phyloP scores from a whole-genome alignment of 2,113 vertebrate species.

The Sylvilagus bachmani region DNA sequence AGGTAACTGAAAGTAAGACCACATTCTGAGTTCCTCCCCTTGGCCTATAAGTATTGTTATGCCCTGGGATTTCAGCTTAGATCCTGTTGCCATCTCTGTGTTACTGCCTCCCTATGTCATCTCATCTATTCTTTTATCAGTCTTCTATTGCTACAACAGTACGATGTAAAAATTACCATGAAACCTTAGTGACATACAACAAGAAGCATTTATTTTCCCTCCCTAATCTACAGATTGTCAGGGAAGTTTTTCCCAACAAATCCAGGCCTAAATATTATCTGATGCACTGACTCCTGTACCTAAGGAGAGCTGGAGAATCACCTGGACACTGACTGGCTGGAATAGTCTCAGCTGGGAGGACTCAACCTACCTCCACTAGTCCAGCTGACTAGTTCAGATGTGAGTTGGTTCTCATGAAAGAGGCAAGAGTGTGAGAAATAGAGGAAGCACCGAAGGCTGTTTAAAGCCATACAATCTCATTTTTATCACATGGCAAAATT shows the following conservation, averaged over 20 bases:
- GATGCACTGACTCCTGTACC: not conserved
- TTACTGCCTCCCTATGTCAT: not conserved
- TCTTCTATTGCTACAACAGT: not conserved
- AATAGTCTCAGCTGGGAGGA: not conserved
- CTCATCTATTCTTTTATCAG: not conserved
- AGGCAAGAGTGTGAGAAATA: not conserved
- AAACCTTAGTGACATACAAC: not conserved
- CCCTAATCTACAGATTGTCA: not conserved
- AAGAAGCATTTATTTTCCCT: constrained; percentile 2
- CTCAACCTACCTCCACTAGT: not conserved
- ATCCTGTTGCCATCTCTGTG: not conserved
- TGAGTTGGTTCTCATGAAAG: not conserved
- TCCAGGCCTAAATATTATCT: not conserved
- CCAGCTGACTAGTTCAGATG: not conserved
- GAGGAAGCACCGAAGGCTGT: not conserved
- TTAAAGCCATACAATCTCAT: not conserved
- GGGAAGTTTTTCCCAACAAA: not conserved
- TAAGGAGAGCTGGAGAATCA: not conserved
- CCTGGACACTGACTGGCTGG: not conserved
- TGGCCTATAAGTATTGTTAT: not conserved
- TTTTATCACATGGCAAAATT: not conserved
- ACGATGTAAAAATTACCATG: not conserved
- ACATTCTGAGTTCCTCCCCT: not conserved
- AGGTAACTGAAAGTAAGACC: not conserved
- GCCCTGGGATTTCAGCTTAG: not conserved